Conservation (phyloP, 2,888 invertebrate species). For the Tyria jacobaeae region DNA sequence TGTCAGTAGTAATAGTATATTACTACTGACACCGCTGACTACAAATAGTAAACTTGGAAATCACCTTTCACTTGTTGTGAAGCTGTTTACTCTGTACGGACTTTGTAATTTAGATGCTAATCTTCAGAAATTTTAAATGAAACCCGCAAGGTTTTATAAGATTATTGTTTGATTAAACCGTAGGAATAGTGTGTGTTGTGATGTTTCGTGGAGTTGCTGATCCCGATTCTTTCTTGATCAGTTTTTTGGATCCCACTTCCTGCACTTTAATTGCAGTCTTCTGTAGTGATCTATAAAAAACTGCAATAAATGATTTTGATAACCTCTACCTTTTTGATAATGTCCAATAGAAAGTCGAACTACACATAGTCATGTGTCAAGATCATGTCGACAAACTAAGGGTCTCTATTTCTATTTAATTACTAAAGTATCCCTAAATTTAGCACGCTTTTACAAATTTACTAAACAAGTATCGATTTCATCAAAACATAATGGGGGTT, state of each 20-base stretch:
- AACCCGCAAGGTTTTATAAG: slow-evolving; percentile 2
- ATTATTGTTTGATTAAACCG: slow-evolving; percentile 18
- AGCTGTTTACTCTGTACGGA: neutral
- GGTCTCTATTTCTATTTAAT: neutral
- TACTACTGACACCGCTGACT: neutral
- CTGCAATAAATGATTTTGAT: too few species aligned
- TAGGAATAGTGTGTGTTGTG: neutral
- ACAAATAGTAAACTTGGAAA: neutral
- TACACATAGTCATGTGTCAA: neutral
- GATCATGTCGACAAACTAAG: neutral
- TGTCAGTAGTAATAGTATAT: neutral
- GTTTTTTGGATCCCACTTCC: too few species aligned
- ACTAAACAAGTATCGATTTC: neutral
- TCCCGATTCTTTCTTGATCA: slow-evolving; percentile 1
- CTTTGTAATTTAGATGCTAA: neutral
- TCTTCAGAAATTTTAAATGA: neutral
- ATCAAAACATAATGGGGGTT: slow-evolving; percentile 8
- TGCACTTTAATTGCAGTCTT: slow-evolving; percentile 7
- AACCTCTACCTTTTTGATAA: too few species aligned
- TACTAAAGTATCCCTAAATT: neutral
- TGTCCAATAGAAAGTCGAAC: too few species aligned
- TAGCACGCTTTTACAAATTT: neutral
- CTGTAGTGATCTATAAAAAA: too few species aligned
- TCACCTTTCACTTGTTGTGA: neutral
- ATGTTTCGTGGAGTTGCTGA: neutral